Conservation (phyloP, 2,113 vertebrate species). For the Grantiella picta region DNA sequence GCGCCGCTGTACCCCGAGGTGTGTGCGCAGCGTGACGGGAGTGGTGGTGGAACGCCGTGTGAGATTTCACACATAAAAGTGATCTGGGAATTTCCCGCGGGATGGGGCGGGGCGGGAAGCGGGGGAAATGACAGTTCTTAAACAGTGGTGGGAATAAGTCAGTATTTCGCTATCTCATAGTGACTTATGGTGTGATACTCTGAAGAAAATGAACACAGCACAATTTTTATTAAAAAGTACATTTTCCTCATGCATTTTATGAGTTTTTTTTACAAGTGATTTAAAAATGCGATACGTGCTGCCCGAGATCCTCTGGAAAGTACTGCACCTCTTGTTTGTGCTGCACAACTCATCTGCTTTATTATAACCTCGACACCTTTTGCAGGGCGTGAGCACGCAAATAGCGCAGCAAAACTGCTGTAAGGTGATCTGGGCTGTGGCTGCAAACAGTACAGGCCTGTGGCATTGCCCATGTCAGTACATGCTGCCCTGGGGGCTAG, state of each 20-base stretch:
- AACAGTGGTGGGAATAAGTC: background rate
- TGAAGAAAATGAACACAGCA: background rate
- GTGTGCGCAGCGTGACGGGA: accelerated
- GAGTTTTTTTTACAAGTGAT: accelerated
- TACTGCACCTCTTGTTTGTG: background rate
- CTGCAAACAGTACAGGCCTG: background rate
- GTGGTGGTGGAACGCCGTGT: accelerated
- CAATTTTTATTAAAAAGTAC: background rate
- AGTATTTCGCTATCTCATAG: accelerated
- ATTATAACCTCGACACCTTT: background rate
- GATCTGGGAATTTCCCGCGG: background rate
- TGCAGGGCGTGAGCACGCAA: too few relatives aligned
- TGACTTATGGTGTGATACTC: accelerated
- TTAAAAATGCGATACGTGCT: accelerated
- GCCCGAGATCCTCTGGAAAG: background rate
- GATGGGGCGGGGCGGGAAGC: accelerated
- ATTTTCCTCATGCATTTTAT: accelerated
- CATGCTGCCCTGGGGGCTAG: background rate
- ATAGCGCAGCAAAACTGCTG: accelerated
- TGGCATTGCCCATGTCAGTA: accelerated
- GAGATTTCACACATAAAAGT: accelerated
- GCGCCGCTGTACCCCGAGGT: background rate
- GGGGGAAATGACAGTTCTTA: background rate
- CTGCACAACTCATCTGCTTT: background rate
- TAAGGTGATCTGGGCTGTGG: background rate